phyloP scores from a whole-genome alignment of 1,140 invertebrate species.

The Periplaneta americana region DNA sequence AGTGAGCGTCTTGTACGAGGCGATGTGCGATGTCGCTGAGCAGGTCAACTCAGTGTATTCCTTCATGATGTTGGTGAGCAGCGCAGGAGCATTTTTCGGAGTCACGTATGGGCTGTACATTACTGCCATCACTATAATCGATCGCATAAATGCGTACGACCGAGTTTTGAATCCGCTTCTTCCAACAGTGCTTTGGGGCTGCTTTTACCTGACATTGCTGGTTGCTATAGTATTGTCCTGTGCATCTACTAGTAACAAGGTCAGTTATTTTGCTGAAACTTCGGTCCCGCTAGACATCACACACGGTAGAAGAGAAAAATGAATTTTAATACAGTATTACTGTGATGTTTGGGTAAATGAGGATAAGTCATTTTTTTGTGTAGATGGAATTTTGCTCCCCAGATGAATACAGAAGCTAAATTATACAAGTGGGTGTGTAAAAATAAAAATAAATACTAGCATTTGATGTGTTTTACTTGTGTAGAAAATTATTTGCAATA shows the following conservation, averaged over 20 bases:
- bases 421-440: too few relatives aligned
- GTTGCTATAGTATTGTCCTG: neutral
- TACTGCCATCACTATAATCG: neutral
- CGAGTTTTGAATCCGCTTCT: neutral
- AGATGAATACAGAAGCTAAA: too few relatives aligned
- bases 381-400: too few relatives aligned
- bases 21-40: neutral
- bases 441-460: too few relatives aligned
- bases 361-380: too few relatives aligned
- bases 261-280: neutral
- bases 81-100: neutral
- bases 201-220: neutral
- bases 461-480: too few relatives aligned
- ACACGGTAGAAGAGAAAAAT: too few relatives aligned
- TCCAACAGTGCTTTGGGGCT: neutral
- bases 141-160: neutral
- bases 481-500: too few relatives aligned
- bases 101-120: neutral
- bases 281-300: too few relatives aligned
- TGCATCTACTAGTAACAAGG: neutral
- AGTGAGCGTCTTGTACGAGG: neutral
- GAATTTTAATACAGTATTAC: too few relatives aligned
- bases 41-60: neutral
- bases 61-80: neutral
- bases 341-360: too few relatives aligned